Evolutionary conservation across 2,888 invertebrate species (phyloP).

Genomic region (Busseola fusca): DNA sequence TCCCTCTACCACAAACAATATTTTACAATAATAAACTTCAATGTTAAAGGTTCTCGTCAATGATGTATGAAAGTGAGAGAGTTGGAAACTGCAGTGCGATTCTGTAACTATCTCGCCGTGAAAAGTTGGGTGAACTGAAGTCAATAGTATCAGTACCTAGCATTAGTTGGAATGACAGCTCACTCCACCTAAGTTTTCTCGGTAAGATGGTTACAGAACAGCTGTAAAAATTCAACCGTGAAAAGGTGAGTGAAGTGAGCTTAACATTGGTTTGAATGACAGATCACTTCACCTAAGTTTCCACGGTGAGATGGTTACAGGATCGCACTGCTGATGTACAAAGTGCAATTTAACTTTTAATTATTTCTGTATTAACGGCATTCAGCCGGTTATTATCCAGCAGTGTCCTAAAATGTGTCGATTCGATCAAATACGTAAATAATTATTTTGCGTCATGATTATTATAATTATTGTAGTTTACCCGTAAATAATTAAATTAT

Average conservation of each 20-base stretch:
- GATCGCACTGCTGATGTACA: background rate
- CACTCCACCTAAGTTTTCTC: too few species aligned
- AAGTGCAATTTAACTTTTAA: background rate
- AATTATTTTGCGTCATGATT: conserved; percentile 28
- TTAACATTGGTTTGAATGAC: too few species aligned
- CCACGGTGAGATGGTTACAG: too few species aligned
- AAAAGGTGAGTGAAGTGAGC: too few species aligned
- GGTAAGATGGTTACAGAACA: too few species aligned
- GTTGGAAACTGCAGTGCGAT: too few species aligned
- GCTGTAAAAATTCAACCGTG: too few species aligned
- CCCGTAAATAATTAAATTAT: conserved; percentile 73
- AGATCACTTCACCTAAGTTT: too few species aligned
- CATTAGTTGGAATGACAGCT: too few species aligned
- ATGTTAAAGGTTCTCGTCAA: background rate
- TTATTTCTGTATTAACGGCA: background rate
- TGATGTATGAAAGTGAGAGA: background rate
- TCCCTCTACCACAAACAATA: background rate
- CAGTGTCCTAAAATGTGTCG: background rate
- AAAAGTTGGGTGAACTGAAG: too few species aligned
- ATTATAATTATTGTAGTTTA: background rate
- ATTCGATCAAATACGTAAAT: conserved; percentile 16
- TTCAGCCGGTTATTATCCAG: background rate
- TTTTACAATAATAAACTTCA: background rate
- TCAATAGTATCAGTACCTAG: too few species aligned
- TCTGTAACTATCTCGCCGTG: too few species aligned